phyloP scores from a whole-genome alignment of 2,113 vertebrate species.

The Sander vitreus region DNA sequence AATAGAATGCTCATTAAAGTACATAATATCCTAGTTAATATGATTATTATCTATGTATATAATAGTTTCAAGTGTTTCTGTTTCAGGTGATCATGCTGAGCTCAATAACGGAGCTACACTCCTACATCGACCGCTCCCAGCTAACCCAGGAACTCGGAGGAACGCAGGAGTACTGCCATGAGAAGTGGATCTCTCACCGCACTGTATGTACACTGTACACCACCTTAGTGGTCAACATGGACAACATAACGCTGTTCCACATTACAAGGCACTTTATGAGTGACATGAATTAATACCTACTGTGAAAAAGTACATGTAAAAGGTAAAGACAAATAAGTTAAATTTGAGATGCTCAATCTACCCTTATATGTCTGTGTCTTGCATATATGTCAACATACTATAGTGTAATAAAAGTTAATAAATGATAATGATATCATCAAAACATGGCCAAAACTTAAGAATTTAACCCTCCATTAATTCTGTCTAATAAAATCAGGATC shows the following conservation, averaged over 20 bases:
- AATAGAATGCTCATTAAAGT: too few relatives aligned
- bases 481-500: neutral
- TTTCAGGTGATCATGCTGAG: slow-evolving; percentile 97
- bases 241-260: neutral
- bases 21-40: neutral
- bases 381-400: neutral
- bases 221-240: neutral
- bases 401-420: neutral
- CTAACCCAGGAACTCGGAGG: slow-evolving; percentile 96
- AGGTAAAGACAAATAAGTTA: neutral
- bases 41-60: neutral
- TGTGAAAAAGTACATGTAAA: neutral
- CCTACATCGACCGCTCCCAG: slow-evolving; percentile 94
- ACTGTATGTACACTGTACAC: slow-evolving; percentile 86
- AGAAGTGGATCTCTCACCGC: slow-evolving; percentile 93
- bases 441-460: neutral
- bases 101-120: slow-evolving; percentile 94
- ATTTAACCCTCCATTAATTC: neutral
- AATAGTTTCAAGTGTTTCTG: slow-evolving; percentile 18
- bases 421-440: neutral
- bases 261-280: neutral
- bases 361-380: neutral
- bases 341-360: neutral
- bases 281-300: neutral
- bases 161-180: slow-evolving; percentile 95